Base-by-base conservation (phyloP, 2,888 invertebrate genomes). In the Oxycera nigricornis region DNA sequence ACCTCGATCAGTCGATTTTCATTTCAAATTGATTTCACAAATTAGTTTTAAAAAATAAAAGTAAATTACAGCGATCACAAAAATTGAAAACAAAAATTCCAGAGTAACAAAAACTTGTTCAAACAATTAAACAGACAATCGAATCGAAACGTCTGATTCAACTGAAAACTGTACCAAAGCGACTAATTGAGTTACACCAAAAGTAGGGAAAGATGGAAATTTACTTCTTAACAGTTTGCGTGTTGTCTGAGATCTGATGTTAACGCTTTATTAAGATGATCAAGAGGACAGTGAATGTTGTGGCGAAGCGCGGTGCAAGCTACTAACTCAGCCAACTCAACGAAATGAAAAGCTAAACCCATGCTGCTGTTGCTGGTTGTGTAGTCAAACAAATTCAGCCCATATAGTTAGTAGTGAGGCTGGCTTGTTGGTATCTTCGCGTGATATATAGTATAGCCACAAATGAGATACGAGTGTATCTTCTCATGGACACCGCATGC, bases 161-260 rank as follows among this genome's bases (percentile, higher is more conserved):
- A 35, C 6, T 65, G 35, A 39, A 62, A 62, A 62, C 28, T 31
- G 30, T 61, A 61, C n/a, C 3, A 28, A 62, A 22, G 4, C 28
- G 59, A 59, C 7, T n/a, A 22, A 55, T 55, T 55, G 35, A 35
- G 11, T 7, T 46, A 55, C 20, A 59, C 30, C 28, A 6, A 59
- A 28, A 59, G 11, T 26, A 24, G 39, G 41, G 65, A 65, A 65
- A 35, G 24, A 65, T 65, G 28, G 39, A 65, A 41, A 17, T 52
- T 70, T 70, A 70, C 70, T 70, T 70, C 52, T 70, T 70, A 70
- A 70, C 35, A 52, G 31, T 70, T 70, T 70, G 70, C 70, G 70
- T 30, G 70, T 70, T 70, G 70, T 70, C 70, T 70, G 70, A 70
- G 70, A 70, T 70, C 70, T 70, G n/a, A n/a, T n/a, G 70, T 70